Evolutionary conservation across 2,113 vertebrate species (phyloP).

Genomic region (Ivindomyrus marchei): DNA sequence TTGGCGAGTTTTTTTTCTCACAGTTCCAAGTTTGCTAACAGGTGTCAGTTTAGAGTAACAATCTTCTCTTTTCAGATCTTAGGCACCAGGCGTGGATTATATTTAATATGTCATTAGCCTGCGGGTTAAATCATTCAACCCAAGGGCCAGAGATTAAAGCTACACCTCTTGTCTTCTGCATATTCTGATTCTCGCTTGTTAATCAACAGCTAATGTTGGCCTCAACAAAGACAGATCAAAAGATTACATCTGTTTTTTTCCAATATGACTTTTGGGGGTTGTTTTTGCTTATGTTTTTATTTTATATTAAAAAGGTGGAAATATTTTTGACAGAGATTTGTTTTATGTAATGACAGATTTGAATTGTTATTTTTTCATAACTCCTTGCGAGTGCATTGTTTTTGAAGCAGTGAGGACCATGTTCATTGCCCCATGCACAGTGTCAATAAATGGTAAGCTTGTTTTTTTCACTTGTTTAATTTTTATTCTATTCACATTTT

Average conservation of each 20-base stretch:
- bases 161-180: neutral
- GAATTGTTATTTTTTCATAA: constrained; percentile 5
- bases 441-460: neutral
- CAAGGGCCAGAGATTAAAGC: neutral
- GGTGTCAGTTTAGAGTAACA: neutral
- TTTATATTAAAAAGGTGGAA: neutral
- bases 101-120: neutral
- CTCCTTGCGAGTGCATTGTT: neutral
- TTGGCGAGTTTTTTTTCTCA: neutral
- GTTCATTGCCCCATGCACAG: neutral
- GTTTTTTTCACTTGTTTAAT: neutral
- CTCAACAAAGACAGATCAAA: neutral
- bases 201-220: neutral
- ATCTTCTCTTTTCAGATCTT: neutral
- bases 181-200: neutral
- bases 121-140: neutral
- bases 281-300: neutral
- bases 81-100: neutral
- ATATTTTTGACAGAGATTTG: neutral
- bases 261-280: neutral
- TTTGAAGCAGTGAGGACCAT: neutral
- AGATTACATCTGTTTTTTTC: no score
- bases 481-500: neutral
- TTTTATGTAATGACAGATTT: constrained; percentile 4
- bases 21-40: neutral